Percentiles rank a stretch among this genome's conserved stretches.
These are phyloP conservation scores for Romanogobio albipinnatus DNA, from an alignment of 2,113 vertebrate genomes.

Conservation along the genomic window DNA sequence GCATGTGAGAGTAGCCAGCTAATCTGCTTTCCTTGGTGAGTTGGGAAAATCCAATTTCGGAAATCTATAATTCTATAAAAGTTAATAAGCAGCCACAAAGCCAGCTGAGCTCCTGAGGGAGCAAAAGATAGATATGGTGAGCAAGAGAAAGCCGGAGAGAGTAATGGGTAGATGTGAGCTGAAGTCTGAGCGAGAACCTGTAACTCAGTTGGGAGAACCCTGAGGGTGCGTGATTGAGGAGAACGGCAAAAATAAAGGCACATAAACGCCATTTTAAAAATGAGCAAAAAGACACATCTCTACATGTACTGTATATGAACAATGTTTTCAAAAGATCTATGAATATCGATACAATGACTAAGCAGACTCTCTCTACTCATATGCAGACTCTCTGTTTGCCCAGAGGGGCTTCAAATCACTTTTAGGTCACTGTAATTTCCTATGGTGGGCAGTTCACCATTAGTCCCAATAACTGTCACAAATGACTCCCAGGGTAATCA, in stretches of 20 bases:
- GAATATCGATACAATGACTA: not conserved
- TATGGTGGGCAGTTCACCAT: slow-evolving; percentile 5
- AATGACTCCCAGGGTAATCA: not conserved
- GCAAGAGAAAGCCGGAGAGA: slow-evolving; percentile 6
- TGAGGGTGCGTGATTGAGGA: not conserved
- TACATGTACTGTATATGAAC: not conserved
- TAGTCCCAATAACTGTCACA: slow-evolving; percentile 9
- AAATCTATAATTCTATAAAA: slow-evolving; percentile 75
- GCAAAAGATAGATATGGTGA: slow-evolving; percentile 16
- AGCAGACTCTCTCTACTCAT: not conserved
- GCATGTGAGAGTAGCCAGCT: slow-evolving; percentile 58
- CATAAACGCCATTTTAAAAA: not conserved
- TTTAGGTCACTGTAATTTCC: not conserved
- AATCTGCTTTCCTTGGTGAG: slow-evolving; percentile 68
- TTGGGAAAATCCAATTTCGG: slow-evolving; percentile 76
- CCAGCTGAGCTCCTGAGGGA: slow-evolving; percentile 61
- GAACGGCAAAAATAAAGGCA: not conserved
- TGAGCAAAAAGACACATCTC: not conserved
- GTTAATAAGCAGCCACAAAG: slow-evolving; percentile 72
- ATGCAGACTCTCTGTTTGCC: not conserved
- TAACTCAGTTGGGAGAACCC: slow-evolving; percentile 4
- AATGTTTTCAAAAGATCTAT: not conserved
- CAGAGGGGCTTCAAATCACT: not conserved
- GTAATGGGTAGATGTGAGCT: slow-evolving; percentile 4
- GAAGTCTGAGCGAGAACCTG: not conserved